Evolutionary conservation across 2,797 vertebrate genomes (phyloP).

Genomic region (Leptodactylus fallax): DNA sequence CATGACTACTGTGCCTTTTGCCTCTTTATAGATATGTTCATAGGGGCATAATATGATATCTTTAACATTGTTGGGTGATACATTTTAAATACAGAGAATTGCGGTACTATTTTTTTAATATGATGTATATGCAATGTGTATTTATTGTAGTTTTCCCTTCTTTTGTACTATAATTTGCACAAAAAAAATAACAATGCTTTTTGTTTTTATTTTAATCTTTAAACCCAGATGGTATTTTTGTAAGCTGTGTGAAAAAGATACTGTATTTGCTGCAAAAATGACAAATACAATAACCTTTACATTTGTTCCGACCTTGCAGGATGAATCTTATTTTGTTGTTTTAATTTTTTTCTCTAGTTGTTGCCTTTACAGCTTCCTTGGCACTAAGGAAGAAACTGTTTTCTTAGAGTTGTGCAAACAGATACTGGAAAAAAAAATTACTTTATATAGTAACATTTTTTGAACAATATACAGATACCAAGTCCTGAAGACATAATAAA

Average conservation of each 20-base stretch:
- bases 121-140: not conserved
- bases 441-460: too few species aligned
- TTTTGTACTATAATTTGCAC: not conserved
- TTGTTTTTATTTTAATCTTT: conserved; percentile 8
- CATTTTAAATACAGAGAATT: too few species aligned
- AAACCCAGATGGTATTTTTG: conserved; percentile 7
- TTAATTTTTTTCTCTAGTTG: not conserved
- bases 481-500: too few species aligned
- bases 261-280: conserved; percentile 23
- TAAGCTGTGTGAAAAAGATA: conserved; percentile 2
- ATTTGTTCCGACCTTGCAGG: conserved; percentile 14
- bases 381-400: not conserved
- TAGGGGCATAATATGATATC: not conserved
- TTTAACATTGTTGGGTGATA: too few species aligned
- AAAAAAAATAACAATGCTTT: not conserved
- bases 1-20: too few species aligned
- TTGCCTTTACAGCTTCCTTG: not conserved
- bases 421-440: not conserved
- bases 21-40: not conserved
- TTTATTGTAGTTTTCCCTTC: not conserved
- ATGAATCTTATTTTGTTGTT: not conserved
- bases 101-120: too few species aligned
- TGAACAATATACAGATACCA: too few species aligned
- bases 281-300: conserved; percentile 36
- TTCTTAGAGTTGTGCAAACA: conserved; percentile 1